These are phyloP conservation scores for Hydropsyche betteni DNA, from an alignment of 2,888 invertebrate species.

Conservation along the genomic window DNA sequence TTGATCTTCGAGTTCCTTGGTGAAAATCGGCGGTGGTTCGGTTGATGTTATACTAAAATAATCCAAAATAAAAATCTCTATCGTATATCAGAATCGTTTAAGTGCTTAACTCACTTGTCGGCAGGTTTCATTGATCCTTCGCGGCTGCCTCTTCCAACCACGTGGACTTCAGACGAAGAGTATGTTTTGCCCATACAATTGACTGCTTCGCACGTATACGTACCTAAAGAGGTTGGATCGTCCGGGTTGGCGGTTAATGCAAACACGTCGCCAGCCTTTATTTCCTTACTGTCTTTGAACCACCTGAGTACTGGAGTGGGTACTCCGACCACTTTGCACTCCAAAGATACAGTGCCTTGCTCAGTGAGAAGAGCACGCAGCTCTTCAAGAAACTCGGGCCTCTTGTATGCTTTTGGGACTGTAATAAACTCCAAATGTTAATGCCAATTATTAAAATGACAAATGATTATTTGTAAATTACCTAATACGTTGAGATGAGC, in stretches of 20 bases:
- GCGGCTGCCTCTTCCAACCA: slow-evolving; percentile 76
- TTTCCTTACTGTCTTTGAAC: slow-evolving; percentile 86
- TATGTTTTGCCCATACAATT: slow-evolving; percentile 89
- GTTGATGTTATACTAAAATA: slow-evolving; percentile 63
- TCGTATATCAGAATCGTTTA: not conserved
- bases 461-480: slow-evolving; percentile 54
- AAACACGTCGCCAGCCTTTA: slow-evolving; percentile 89
- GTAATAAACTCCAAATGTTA: slow-evolving; percentile 50
- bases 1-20: slow-evolving; percentile 77
- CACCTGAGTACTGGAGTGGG: slow-evolving; percentile 80
- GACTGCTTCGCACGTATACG: slow-evolving; percentile 86
- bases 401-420: slow-evolving; percentile 89
- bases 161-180: slow-evolving; percentile 85
- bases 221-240: slow-evolving; percentile 86
- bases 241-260: slow-evolving; percentile 85
- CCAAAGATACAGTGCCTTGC: slow-evolving; percentile 88
- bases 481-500: slow-evolving; percentile 82
- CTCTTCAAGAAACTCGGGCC: slow-evolving; percentile 87
- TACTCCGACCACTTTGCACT: slow-evolving; percentile 92
- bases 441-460: too few species aligned
- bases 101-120: slow-evolving; percentile 66
- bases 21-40: slow-evolving; percentile 82
- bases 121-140: slow-evolving; percentile 76
- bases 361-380: slow-evolving; percentile 84
- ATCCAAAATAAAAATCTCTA: not conserved